Evolutionary conservation across 2,113 vertebrate genomes (phyloP), one percentile per base, ranked within the genome.

Genomic region (Burhinus oedicnemus): DNA sequence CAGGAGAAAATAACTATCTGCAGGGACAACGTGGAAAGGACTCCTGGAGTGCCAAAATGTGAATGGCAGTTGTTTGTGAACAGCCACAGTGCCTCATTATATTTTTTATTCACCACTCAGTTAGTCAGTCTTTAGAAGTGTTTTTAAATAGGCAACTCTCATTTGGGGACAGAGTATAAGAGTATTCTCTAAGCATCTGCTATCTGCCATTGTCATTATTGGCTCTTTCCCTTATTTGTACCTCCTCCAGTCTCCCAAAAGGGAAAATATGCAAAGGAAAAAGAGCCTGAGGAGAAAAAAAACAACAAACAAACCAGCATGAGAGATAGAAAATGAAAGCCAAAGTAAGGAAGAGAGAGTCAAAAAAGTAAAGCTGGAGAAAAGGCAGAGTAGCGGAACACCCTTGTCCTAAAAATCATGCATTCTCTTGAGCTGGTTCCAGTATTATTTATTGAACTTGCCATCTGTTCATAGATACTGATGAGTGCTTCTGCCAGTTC

Each of bases 361-460:
- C 15, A 83, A 74, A 85, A 84, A 71, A 79, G 9, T 21, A 51
- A 88, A 93, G 29, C 18, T 83, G 38, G 47, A 42, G 52, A 71
- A 94, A 40, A 14, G 13, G 13, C 32, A 65, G 9, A 7, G 5
- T 17, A 87, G 15, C 2, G 1, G 36, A 91, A 90, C 40, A 61
- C 13, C 20, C 12, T 60, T 54, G n/a, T 91, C 34, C 52, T 84
- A 81, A 64, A 93, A 90, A 13, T 45, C 30, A 44, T 60, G 2
- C 8, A 29, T 75, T 90, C 62, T 85, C 52, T 80, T 69, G 62
- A 83, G 27, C 19, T 79, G 36, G 29, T 15, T 94, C 86, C 82
- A 86, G 36, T 74, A 65, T 72, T 94, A 69, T 87, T 94, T 90
- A 66, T 54, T 77, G 78, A 88, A 62, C 54, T 79, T 95, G 20